Evolutionary conservation across 2,888 invertebrate genomes (phyloP).

Genomic region (Galerucella nymphaeae): DNA sequence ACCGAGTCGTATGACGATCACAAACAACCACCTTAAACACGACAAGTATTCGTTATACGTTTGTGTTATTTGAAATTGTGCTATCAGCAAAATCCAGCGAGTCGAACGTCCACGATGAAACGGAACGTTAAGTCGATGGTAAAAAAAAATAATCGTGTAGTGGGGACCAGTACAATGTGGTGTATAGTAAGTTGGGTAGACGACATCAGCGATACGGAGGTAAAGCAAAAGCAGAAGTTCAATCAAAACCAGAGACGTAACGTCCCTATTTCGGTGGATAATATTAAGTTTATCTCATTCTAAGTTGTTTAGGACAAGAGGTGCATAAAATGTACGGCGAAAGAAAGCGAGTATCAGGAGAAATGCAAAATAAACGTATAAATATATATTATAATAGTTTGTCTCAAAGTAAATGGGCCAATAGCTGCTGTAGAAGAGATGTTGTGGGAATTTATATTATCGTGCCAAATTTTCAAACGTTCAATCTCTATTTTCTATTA

Average conservation of each 20-base stretch:
- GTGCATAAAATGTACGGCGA: neutral
- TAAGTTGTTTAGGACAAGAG: neutral
- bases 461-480: no score
- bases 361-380: no score
- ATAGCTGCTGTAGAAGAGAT: no score
- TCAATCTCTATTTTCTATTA: no score
- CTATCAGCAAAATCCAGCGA: conserved; percentile 37
- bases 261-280: no score
- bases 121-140: conserved; percentile 17
- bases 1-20: conserved; percentile 7
- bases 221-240: conserved; percentile 33
- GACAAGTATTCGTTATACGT: conserved; percentile 33
- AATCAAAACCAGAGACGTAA: conserved; percentile 29
- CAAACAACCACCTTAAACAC: conserved; percentile 46
- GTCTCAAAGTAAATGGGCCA: no score
- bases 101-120: conserved; percentile 27
- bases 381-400: no score
- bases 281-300: no score
- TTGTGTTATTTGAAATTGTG: conserved; percentile 46
- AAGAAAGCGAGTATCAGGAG: no score
- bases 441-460: no score
- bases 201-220: conserved; percentile 27
- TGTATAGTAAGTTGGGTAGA: conserved; percentile 17
- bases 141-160: conserved; percentile 29
- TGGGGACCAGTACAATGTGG: conserved; percentile 31